Conservation (phyloP, 2,888 invertebrate genomes). For the Trissoscelio sp. region DNA sequence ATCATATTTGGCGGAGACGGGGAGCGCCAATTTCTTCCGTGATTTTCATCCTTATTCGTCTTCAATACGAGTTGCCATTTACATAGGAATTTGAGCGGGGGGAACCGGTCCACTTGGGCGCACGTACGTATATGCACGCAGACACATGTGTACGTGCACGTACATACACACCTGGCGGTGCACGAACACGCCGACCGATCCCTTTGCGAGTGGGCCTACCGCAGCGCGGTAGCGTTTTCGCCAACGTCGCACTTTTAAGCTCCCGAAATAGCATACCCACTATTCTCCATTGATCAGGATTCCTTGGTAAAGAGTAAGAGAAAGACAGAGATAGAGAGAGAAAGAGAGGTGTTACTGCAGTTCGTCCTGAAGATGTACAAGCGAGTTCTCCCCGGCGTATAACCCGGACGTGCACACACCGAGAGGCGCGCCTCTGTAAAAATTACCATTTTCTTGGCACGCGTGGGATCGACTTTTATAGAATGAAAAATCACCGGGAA, state of each 20-base stretch:
- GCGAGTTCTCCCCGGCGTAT: constrained; percentile 7
- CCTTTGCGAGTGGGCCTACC: constrained; percentile 65
- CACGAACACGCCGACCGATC: constrained; percentile 58
- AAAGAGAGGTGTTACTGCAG: constrained; percentile 38
- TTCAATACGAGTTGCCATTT: constrained; percentile 55
- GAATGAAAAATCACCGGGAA: constrained; percentile 43
- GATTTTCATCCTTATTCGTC: constrained; percentile 58
- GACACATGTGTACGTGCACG: background rate
- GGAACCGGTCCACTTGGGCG: constrained; percentile 45
- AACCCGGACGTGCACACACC: constrained; percentile 20
- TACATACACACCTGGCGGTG: constrained; percentile 35
- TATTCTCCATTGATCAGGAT: constrained; percentile 63
- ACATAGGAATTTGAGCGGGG: constrained; percentile 52
- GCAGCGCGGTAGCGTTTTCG: constrained; percentile 64
- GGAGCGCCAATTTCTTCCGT: constrained; percentile 27
- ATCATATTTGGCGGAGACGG: constrained; percentile 17
- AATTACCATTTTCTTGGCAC: constrained; percentile 44
- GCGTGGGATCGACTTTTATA: constrained; percentile 46
- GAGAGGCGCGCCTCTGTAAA: constrained; percentile 8
- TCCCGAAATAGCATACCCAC: constrained; percentile 60
- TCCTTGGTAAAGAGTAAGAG: constrained; percentile 25
- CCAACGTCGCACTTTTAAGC: constrained; percentile 68
- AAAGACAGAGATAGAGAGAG: too few relatives aligned
- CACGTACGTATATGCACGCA: constrained; percentile 4
- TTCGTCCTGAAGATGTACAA: constrained; percentile 37